Percentiles rank a stretch among this genome's conserved stretches.
Conservation (phyloP, 1,140 invertebrate species). For the Apis laboriosa region DNA sequence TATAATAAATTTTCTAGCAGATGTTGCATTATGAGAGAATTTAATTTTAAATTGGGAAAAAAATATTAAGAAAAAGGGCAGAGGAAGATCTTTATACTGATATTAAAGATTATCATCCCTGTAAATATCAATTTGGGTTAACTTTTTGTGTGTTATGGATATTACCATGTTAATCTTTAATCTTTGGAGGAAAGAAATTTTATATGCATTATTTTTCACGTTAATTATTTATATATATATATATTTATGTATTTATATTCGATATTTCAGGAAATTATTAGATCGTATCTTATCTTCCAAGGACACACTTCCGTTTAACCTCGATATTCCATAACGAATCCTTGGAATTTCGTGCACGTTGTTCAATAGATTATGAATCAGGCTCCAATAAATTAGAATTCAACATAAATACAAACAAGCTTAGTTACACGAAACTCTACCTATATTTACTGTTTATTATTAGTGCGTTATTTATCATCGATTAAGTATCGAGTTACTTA, state of each 20-base stretch:
- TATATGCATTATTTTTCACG: no score
- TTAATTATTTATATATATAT: no score
- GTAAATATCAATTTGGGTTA: neutral
- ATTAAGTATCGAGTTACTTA: neutral
- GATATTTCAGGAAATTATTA: no score
- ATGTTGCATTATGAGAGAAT: neutral
- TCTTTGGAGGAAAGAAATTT: no score
- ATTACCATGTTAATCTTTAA: no score
- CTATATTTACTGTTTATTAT: constrained; percentile 6
- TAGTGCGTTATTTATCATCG: neutral
- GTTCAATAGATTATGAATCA: neutral
- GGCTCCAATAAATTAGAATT: constrained; percentile 8
- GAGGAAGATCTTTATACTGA: neutral
- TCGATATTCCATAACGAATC: neutral
- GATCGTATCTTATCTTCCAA: neutral
- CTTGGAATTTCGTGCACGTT: constrained; percentile 6
- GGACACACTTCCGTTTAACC: constrained; percentile 2
- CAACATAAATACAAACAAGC: neutral
- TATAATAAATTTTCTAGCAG: neutral
- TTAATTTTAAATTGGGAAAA: constrained; percentile 8
- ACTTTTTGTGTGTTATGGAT: no score
- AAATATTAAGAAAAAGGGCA: neutral
- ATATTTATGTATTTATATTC: no score
- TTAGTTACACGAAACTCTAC: neutral
- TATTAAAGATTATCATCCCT: neutral